Percentiles rank a stretch among this genome's conserved stretches.
These are phyloP conservation scores for Drosophila albomicans DNA, from an alignment of 1,140 invertebrate species.

Conservation along the genomic window DNA sequence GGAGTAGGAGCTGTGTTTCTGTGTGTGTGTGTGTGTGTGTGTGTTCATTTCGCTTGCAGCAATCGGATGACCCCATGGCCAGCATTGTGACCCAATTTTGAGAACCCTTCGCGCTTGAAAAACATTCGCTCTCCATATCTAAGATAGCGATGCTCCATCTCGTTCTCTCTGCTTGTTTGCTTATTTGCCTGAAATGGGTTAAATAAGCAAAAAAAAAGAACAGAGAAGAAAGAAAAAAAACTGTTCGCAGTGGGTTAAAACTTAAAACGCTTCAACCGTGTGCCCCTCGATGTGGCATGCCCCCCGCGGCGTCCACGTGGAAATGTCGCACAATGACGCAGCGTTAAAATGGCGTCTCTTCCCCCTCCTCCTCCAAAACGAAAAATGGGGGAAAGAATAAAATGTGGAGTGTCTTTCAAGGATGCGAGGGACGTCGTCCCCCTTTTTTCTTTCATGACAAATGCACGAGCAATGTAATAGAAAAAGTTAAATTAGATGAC, in stretches of 20 bases:
- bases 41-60: not conserved
- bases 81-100: constrained; percentile 44
- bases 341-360: constrained; percentile 63
- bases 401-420: constrained; percentile 65
- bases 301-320: constrained; percentile 45
- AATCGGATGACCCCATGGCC: constrained; percentile 26
- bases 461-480: constrained; percentile 74
- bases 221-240: constrained; percentile 14
- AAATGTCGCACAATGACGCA: constrained; percentile 78
- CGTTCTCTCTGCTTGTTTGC: constrained; percentile 53
- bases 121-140: not conserved
- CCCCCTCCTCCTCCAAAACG: constrained; percentile 1
- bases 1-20: constrained; percentile 1
- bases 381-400: constrained; percentile 33
- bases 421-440: constrained; percentile 42
- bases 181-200: constrained; percentile 72
- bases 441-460: constrained; percentile 50
- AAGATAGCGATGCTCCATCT: constrained; percentile 1
- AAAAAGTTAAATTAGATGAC: constrained; percentile 81
- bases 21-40: too few relatives aligned
- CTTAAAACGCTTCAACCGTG: constrained; percentile 40
- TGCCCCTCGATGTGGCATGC: constrained; percentile 6
- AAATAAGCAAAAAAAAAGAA: constrained; percentile 21
- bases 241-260: constrained; percentile 16
- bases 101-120: not conserved